Percentiles rank a stretch among this genome's conserved stretches.
Evolutionary conservation across 2,888 invertebrate genomes (phyloP).

Genomic region (Cephus pulcher): DNA sequence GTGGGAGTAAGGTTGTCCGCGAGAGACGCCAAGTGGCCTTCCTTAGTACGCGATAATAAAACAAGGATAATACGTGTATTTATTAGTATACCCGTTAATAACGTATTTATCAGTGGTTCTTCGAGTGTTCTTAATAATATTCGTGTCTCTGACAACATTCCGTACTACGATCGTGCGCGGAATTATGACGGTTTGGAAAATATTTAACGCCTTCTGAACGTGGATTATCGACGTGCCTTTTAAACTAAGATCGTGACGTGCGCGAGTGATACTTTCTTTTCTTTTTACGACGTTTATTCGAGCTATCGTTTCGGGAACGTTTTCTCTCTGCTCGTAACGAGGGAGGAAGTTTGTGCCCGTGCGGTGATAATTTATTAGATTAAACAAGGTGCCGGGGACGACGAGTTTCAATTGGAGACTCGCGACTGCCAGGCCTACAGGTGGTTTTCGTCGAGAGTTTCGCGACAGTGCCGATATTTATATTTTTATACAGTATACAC

Average conservation of each 20-base stretch:
- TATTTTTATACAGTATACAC: not conserved
- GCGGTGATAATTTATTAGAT: not conserved
- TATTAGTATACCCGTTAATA: not conserved
- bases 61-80: not conserved
- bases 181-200: not conserved
- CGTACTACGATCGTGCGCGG: not conserved
- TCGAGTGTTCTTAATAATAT: not conserved
- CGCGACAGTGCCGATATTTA: not conserved
- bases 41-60: not conserved
- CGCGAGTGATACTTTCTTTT: not conserved
- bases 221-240: not conserved
- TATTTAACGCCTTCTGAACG: not conserved
- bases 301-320: not conserved
- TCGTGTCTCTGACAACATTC: not conserved
- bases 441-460: not conserved
- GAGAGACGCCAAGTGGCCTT: constrained; percentile 46
- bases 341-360: not conserved
- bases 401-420: not conserved
- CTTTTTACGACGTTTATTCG: not conserved
- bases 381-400: not conserved
- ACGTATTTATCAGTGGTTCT: not conserved
- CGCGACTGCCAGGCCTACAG: not conserved
- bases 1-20: constrained; percentile 58
- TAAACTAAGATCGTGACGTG: not conserved
- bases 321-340: not conserved